Evolutionary conservation across 1,140 invertebrate genomes (phyloP).

Genomic region (Drosophila lacteicornis): DNA sequence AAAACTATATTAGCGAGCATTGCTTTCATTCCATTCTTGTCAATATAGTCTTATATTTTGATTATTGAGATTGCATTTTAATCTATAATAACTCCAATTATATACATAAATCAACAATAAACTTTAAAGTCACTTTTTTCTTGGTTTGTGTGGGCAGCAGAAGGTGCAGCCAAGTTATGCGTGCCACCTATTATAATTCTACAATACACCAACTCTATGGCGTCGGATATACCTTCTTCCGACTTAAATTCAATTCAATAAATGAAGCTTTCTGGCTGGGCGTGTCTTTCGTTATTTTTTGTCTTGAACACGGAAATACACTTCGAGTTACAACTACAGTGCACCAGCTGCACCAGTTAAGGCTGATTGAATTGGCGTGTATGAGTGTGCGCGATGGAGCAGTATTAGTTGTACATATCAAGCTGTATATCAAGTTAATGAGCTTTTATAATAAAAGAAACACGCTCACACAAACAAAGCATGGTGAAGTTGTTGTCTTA

Average conservation of each 20-base stretch:
- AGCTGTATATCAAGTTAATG: conserved; percentile 64
- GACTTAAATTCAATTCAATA: conserved; percentile 12
- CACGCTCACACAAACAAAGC: conserved; percentile 3
- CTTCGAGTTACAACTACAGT: conserved; percentile 26
- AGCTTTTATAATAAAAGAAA: conserved; percentile 37
- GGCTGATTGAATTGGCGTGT: conserved; percentile 42
- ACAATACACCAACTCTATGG: too few relatives aligned
- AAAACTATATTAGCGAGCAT: too few relatives aligned
- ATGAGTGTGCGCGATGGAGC: conserved; percentile 28
- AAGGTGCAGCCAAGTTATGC: too few relatives aligned
- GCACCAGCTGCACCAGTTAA: conserved; percentile 49
- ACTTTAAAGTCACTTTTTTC: background rate
- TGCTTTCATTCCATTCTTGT: too few relatives aligned
- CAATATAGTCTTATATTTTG: background rate
- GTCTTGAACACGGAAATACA: conserved; percentile 59
- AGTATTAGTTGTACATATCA: conserved; percentile 3
- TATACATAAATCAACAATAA: background rate
- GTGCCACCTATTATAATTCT: background rate
- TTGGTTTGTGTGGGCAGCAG: background rate
- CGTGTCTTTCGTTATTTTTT: conserved; percentile 35
- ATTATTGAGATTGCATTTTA: background rate
- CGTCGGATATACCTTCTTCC: too few relatives aligned
- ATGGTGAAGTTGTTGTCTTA: conserved; percentile 20
- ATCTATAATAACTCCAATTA: background rate
- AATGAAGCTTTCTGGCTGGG: conserved; percentile 32